These are phyloP conservation scores for Paracanthobrama guichenoti DNA, from an alignment of 2,113 vertebrate genomes.

Conservation along the genomic window DNA sequence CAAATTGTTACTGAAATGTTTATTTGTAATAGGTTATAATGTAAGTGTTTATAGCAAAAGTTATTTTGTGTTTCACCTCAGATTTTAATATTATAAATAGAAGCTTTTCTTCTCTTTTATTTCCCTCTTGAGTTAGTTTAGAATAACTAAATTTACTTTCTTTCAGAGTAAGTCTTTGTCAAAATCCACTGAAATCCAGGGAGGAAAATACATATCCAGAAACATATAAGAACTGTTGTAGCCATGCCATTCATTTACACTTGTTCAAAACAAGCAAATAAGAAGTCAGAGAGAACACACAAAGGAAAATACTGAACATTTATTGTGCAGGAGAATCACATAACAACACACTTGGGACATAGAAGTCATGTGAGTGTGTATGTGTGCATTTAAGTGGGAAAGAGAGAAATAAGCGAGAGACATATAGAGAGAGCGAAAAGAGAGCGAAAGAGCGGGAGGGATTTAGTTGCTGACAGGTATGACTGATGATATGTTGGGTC, in stretches of 20 bases:
- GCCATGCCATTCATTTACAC: not conserved
- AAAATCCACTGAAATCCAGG: not conserved
- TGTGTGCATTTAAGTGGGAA: conserved; percentile 31
- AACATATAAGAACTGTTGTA: not conserved
- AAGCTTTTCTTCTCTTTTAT: not conserved
- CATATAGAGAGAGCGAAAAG: conserved; percentile 47
- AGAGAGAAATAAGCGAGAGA: conserved; percentile 54
- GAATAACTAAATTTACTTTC: not conserved
- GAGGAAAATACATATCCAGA: not conserved
- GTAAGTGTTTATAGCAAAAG: not conserved
- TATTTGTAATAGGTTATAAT: not conserved
- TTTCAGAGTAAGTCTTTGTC: not conserved
- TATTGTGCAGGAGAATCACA: conserved; percentile 17
- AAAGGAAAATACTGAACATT: conserved; percentile 60
- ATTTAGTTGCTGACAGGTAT: conserved; percentile 51
- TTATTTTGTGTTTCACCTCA: not conserved
- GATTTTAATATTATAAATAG: not conserved
- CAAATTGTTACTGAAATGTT: not conserved
- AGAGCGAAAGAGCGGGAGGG: conserved; percentile 53
- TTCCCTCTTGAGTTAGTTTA: not conserved
- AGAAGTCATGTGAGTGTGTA: conserved; percentile 32
- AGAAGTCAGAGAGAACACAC: conserved; percentile 4
- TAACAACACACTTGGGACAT: conserved; percentile 32
- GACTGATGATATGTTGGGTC: conserved; percentile 56
- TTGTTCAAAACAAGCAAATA: conserved; percentile 5